phyloP scores from a whole-genome alignment of 2,888 invertebrate genomes.

The Tineola bisselliella region DNA sequence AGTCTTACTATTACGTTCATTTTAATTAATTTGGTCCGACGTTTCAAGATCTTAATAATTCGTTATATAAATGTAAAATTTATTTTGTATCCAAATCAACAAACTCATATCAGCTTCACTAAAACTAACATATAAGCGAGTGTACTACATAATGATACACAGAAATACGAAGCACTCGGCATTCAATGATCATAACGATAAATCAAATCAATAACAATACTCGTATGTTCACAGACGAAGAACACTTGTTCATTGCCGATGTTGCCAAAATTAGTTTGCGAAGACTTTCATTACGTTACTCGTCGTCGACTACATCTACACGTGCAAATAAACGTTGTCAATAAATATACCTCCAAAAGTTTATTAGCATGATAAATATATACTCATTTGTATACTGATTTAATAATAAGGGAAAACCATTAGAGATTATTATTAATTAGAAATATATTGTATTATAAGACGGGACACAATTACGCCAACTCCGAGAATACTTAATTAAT shows the following conservation, averaged over 20 bases:
- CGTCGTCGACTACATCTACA: neutral
- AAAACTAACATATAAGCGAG: neutral
- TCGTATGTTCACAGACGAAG: slow-evolving; percentile 40
- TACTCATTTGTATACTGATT: too few species aligned
- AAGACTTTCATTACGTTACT: neutral
- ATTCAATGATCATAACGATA: slow-evolving; percentile 44
- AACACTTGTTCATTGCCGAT: neutral
- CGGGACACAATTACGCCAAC: too few species aligned
- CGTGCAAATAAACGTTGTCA: neutral
- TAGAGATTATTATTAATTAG: too few species aligned
- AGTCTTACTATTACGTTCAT: too few species aligned
- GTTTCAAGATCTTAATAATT: too few species aligned
- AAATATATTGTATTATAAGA: too few species aligned
- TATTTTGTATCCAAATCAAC: too few species aligned
- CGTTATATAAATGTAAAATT: too few species aligned
- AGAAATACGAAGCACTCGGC: slow-evolving; percentile 29
- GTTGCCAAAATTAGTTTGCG: neutral
- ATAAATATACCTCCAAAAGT: neutral
- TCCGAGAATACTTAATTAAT: too few species aligned
- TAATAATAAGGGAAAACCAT: too few species aligned
- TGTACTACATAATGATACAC: slow-evolving; percentile 35
- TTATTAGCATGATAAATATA: too few species aligned
- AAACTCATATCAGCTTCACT: neutral
- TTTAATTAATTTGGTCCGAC: too few species aligned
- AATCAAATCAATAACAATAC: slow-evolving; percentile 57